Conservation (phyloP, 2,113 vertebrate genomes). For the Macquaria australasica region DNA sequence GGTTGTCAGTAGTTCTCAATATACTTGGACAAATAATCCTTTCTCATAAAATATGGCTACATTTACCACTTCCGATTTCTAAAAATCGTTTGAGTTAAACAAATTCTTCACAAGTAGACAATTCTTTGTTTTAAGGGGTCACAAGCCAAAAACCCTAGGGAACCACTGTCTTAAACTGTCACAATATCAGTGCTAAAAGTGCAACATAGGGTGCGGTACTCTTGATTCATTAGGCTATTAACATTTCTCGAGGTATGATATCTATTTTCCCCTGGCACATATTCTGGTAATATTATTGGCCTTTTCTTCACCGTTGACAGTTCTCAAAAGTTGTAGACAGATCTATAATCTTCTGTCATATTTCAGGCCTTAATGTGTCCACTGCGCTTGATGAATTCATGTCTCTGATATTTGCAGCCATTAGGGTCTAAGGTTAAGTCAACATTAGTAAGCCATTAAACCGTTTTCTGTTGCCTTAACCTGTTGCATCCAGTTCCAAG, state of each 20-base stretch:
- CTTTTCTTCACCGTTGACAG: not conserved
- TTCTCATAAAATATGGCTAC: not conserved
- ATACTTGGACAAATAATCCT: not conserved
- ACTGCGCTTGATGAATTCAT: constrained; percentile 21
- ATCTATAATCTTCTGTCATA: constrained; percentile 21
- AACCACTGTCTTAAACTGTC: not conserved
- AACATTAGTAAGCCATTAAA: constrained; percentile 57
- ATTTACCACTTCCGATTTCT: not conserved
- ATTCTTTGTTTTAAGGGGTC: not conserved
- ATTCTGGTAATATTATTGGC: constrained; percentile 14
- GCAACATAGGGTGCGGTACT: not conserved
- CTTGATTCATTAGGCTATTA: not conserved
- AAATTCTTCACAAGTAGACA: not conserved
- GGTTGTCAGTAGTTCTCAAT: not conserved
- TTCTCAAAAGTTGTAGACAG: not conserved
- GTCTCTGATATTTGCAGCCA: constrained; percentile 31
- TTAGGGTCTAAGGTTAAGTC: constrained; percentile 40
- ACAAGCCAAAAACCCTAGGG: not conserved
- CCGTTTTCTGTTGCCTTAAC: constrained; percentile 57
- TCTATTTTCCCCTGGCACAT: not conserved
- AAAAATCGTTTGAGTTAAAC: not conserved
- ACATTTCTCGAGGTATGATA: constrained; percentile 14
- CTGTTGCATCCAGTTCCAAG: not conserved
- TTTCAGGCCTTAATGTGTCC: constrained; percentile 9
- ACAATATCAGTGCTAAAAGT: constrained; percentile 8